Evolutionary conservation across 2,888 invertebrate genomes (phyloP), one percentile per base, ranked within the genome.

Genomic region (Drosophila monieri): DNA sequence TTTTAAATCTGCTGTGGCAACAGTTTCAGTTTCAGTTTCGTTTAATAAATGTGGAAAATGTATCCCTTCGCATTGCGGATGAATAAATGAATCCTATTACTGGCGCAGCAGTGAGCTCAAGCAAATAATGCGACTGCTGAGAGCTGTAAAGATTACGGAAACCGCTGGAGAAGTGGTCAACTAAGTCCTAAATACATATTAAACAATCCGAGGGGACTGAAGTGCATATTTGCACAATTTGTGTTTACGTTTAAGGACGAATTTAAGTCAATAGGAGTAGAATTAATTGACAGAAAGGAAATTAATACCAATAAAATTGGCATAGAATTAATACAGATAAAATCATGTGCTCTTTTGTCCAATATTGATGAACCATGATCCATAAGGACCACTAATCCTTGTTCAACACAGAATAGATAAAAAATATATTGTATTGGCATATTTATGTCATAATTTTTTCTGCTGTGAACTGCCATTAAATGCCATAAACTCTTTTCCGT

Each of bases 111-210:
- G 60, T 43, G 21, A 41, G 18, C 48, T 35, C 41, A n/a, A 27
- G 48, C 60, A 27, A 37, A 57, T 59, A 57, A 60, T 60, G 57
- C 46, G 46, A 47, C 60, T 47, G 46, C 57, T 60, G 49, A 27
- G 44, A 27, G 51, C 51, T 39, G 49, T 35, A 27, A 61, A 62
- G 62, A 61, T 62, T 61, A 35, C 27, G 21, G 12, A 49, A 51
- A 35, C 51, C 43, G 27, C 62, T 35, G 39, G 18, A 61, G 27
- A 18, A 35, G 44, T 61, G 61, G 62, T 61, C 35, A 60, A 18
- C 43, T 51, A 46, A 61, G 37, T 37, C 35, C 62, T 64, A 61
- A 64, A 62, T 37, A 64, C 61, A 62, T 61, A 62, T 61, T 44
- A 30, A 35, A 30, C 23, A 23, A 15, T 12, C n/a, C 27, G 12